Base-by-base conservation (phyloP, 2,797 vertebrate species). In the Uromys caudimaculatus region DNA sequence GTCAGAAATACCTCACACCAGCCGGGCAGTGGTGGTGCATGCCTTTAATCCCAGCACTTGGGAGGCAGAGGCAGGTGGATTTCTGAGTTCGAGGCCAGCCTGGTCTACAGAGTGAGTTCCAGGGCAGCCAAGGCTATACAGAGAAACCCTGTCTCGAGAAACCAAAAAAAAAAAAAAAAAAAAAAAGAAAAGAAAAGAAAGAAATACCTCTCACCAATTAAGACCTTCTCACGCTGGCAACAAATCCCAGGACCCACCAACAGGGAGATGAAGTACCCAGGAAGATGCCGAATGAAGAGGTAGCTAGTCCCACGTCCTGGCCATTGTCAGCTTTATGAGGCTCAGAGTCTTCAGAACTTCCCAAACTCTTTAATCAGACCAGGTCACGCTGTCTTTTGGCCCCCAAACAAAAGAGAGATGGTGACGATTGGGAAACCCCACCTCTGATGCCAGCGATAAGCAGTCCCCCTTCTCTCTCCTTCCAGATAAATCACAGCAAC, bases 371-470 rank as follows among this genome's bases (percentile, higher is more conserved):
- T 35, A 21, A 86, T 62, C 69, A 41, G 12, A 60, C 47, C 23
- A 1, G 16, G 13, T 32, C 23, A 78, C 47, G 54, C 38, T 85
- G 71, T 54, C 73, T 89, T 47, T 73, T 87, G 82, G 52, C 27
- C 71, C 84, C 81, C 44, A 85, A 90, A 86, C 92, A 32, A 90
- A 58, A 94, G 41, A 82, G 17, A 54, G 17, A n/a, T 14, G 41
- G 73, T 78, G 90, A 35, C 69, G 41, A 95, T 87, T 58, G 87
- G 93, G 50, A 91, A 95, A 82, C 89, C 96, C 93, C 76, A 29
- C 85, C 89, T 95, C 79, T 41, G 87, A 97, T 90, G 91, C 41
- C 64, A n/a, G n/a, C 0, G 58, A 90, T 92, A 87, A 96, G 94
- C 78, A 87, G 90, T n/a, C 60, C 84, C 76, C 83, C 76, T 76